Conservation (phyloP, 2,888 invertebrate species). For the Mythimna vitellina region DNA sequence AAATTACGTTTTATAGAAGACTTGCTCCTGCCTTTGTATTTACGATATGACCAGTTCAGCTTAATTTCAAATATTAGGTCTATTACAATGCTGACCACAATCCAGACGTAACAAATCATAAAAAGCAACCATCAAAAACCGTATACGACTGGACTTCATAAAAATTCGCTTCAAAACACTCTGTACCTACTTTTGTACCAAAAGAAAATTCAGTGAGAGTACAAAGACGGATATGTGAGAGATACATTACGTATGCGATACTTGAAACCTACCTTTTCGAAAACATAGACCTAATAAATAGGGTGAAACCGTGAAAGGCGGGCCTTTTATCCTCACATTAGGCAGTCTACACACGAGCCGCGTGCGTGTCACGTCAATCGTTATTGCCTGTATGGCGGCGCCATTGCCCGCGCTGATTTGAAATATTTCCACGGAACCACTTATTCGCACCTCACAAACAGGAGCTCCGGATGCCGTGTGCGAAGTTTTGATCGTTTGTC, state of each 20-base stretch:
- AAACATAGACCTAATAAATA: constrained; percentile 82
- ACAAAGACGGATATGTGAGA: constrained; percentile 55
- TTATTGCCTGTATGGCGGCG: constrained; percentile 85
- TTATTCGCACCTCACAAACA: constrained; percentile 86
- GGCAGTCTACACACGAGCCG: constrained; percentile 83
- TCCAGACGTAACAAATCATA: not conserved
- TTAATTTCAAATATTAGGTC: not conserved
- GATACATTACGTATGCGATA: constrained; percentile 64
- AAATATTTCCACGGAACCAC: constrained; percentile 90
- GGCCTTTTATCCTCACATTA: constrained; percentile 84
- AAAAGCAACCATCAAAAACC: constrained; percentile 14
- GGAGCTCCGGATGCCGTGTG: constrained; percentile 66
- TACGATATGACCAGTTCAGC: not conserved
- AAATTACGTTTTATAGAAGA: not conserved
- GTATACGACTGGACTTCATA: constrained; percentile 3
- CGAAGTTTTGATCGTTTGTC: constrained; percentile 75
- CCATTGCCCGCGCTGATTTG: constrained; percentile 87
- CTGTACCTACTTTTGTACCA: constrained; percentile 17
- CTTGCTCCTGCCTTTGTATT: too few species aligned
- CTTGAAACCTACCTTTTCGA: constrained; percentile 70
- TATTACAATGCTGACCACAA: not conserved
- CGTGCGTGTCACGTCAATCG: constrained; percentile 88
- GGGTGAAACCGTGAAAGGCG: constrained; percentile 76
- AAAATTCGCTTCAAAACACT: constrained; percentile 14
- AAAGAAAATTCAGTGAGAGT: constrained; percentile 28